These are phyloP conservation scores for Ibidorhyncha struthersii DNA, from an alignment of 2,113 vertebrate genomes.

Conservation along the genomic window DNA sequence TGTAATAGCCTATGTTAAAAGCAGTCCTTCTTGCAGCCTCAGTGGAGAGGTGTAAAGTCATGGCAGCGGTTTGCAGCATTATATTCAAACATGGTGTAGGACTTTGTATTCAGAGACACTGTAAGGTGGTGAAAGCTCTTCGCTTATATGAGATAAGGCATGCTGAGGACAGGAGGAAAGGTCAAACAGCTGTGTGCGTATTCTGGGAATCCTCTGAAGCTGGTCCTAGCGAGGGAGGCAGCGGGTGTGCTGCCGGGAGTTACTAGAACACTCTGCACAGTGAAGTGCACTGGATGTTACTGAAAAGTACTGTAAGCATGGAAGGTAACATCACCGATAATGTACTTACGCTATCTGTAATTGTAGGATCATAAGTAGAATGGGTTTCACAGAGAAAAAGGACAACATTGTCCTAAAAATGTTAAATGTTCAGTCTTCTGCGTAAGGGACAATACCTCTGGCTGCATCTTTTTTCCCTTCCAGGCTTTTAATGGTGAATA, in stretches of 20 bases:
- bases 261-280: background rate
- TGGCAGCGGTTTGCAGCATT: background rate
- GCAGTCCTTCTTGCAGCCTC: background rate
- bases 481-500: background rate
- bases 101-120: background rate
- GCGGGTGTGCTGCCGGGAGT: background rate
- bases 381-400: background rate
- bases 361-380: background rate
- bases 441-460: background rate
- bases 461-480: background rate
- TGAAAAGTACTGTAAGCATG: background rate
- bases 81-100: background rate
- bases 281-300: background rate
- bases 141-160: background rate
- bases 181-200: background rate
- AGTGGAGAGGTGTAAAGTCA: background rate
- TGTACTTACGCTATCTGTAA: background rate
- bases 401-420: background rate
- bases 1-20: background rate
- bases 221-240: background rate
- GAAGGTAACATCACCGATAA: background rate
- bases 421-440: background rate
- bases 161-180: slow-evolving; percentile 14
- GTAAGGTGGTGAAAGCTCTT: slow-evolving; percentile 13
- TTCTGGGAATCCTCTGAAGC: slow-evolving; percentile 24